Evolutionary conservation across 1,140 invertebrate species (phyloP), one percentile per base, ranked within the genome.

Genomic region (Zophobas morio): DNA sequence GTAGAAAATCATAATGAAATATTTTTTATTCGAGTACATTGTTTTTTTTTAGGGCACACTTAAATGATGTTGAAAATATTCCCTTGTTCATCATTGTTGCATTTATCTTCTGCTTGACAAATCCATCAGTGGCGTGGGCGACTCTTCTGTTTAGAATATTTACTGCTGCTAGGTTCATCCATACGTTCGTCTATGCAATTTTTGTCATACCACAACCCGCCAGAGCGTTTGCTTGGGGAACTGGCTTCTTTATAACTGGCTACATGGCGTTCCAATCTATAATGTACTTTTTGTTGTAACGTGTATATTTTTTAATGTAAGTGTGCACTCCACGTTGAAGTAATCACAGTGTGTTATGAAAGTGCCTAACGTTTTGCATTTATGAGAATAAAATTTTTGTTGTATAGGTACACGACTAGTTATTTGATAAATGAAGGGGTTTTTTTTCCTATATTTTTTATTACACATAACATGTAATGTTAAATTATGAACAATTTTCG

Each of bases 61-160:
- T 91, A 60, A 95, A 95, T 83, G 94, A 95, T 82, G 82, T 94
- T 80, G 94, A 95, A 86, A 95, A 94, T 82, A 93, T 94, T 72
- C 87, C 91, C 0, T 86, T 90, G 1, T 95, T 94, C 81, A 88
- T 92, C 80, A 82, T 93, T 1, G 84, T 92, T 20, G 90, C 88
- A 3, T 88, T 90, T 0, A 80, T 93, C 20, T 94, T 93, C 81
- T 83, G 92, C 20, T 84, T 90, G 0, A 93, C 91, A 0, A 87
- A 87, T 37, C 93, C 93, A 0, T 81, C 84, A 34, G 81, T 85
- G 0, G 79, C 76, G 1, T 72, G 87, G 57, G 92, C 92, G 1
- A 85, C 86, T 0, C 82, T 87, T 4, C 84, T 93, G 66, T 92
- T 94, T 83, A 86, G 91, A 63, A 79, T 88, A 0, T 94, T 89